Conservation (phyloP, 1,140 invertebrate genomes). For the Zaprionus africanus region DNA sequence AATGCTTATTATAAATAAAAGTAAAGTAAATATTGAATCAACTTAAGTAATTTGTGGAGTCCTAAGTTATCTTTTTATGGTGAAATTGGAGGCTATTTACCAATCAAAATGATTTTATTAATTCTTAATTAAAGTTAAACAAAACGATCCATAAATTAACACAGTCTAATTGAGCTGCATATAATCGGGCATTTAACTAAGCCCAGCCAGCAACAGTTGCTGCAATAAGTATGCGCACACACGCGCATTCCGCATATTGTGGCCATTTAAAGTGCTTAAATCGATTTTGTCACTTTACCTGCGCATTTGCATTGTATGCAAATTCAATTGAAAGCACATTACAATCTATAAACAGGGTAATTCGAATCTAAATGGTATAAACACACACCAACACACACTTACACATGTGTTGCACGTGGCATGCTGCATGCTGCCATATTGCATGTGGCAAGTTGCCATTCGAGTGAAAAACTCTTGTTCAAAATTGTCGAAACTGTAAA, state of each 20-base stretch:
- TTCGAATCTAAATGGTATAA: slow-evolving; percentile 37
- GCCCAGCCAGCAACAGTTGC: not conserved
- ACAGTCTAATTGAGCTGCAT: not conserved
- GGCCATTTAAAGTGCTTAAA: slow-evolving; percentile 6
- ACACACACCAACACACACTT: slow-evolving; percentile 25
- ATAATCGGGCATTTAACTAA: not conserved
- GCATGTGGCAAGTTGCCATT: not conserved
- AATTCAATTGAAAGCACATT: slow-evolving; percentile 47
- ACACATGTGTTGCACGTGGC: slow-evolving; percentile 44
- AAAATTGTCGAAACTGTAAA: slow-evolving; percentile 2
- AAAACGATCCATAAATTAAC: not conserved
- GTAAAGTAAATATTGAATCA: too few species aligned
- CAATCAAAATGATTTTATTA: not conserved
- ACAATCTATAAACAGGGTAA: slow-evolving; percentile 42
- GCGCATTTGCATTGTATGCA: slow-evolving; percentile 24
- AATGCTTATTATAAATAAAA: too few species aligned
- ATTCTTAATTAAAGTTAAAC: not conserved
- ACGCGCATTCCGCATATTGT: not conserved
- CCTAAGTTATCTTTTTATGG: too few species aligned
- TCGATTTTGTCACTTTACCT: slow-evolving; percentile 23
- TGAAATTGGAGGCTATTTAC: too few species aligned
- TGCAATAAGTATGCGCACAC: slow-evolving; percentile 11
- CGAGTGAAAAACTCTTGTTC: slow-evolving; percentile 7
- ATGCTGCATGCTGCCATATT: not conserved
- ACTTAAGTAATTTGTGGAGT: too few species aligned